Percentiles rank a stretch among this genome's conserved stretches.
Conservation (phyloP, 2,797 vertebrate genomes). For the Champsocephalus esox region DNA sequence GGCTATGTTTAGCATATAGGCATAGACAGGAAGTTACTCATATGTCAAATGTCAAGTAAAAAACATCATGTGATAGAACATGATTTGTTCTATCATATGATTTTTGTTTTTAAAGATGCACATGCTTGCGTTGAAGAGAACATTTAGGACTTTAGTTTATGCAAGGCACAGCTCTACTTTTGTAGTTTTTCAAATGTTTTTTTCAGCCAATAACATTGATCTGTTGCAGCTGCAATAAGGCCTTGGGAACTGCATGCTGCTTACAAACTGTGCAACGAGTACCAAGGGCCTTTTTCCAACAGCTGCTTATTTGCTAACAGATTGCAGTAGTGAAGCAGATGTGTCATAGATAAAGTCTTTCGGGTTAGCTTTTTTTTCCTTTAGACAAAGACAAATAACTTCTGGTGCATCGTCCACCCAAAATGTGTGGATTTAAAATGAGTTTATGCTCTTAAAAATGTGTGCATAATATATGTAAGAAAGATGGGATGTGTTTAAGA, state of each 20-base stretch:
- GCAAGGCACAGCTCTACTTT: conserved; percentile 29
- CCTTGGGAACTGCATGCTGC: conserved; percentile 63
- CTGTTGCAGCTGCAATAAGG: conserved; percentile 71
- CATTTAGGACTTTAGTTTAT: conserved; percentile 39
- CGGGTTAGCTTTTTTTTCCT: not conserved
- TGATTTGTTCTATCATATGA: not conserved
- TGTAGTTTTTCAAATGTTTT: conserved; percentile 57
- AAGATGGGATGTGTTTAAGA: conserved; percentile 11
- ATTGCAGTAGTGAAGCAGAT: conserved; percentile 73
- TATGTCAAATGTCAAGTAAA: conserved; percentile 10
- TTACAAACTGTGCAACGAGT: conserved; percentile 72
- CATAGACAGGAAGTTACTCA: not conserved
- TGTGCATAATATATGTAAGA: conserved; percentile 11
- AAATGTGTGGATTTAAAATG: conserved; percentile 37
- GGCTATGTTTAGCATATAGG: not conserved
- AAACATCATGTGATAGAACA: not conserved
- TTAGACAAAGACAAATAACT: conserved; percentile 54
- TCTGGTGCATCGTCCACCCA: conserved; percentile 5
- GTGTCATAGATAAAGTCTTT: conserved; percentile 68
- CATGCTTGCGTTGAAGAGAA: conserved; percentile 27
- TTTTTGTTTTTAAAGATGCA: conserved; percentile 2
- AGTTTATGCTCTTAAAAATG: conserved; percentile 23
- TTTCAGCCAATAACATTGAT: conserved; percentile 68
- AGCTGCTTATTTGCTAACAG: conserved; percentile 78
- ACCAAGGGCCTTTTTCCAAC: conserved; percentile 70